Evolutionary conservation across 2,888 invertebrate genomes (phyloP).

Genomic region (Eilema griseolum): DNA sequence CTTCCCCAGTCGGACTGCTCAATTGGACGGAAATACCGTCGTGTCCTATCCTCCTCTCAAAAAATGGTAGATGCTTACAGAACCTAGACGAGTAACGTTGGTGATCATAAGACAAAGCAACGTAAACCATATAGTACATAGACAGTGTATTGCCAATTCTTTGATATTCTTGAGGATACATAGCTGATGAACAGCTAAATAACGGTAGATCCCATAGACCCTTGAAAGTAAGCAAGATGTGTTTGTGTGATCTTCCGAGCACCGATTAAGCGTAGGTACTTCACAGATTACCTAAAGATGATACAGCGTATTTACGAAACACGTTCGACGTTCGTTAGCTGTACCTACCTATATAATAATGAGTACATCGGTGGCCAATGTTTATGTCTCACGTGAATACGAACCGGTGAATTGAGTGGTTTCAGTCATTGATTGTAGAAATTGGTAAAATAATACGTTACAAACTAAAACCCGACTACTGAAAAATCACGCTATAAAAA

Average conservation of each 20-base stretch:
- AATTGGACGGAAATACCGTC: too few relatives aligned
- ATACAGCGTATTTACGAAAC: constrained; percentile 23
- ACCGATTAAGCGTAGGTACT: constrained; percentile 26
- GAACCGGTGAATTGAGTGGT: neutral
- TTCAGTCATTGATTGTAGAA: neutral
- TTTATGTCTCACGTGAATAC: neutral
- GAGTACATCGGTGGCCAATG: constrained; percentile 35
- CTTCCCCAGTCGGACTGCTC: too few relatives aligned
- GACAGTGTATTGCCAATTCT: neutral
- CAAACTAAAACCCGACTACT: too few relatives aligned
- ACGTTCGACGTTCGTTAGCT: constrained; percentile 31
- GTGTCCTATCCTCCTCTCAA: too few relatives aligned
- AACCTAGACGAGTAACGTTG: neutral
- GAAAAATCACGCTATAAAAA: too few relatives aligned
- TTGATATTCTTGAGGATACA: neutral
- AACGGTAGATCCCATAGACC: constrained; percentile 3
- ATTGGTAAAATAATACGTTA: too few relatives aligned
- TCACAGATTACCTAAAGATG: constrained; percentile 27
- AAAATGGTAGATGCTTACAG: too few relatives aligned
- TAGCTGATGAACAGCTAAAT: neutral
- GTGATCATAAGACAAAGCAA: neutral
- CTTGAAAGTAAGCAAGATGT: constrained; percentile 16
- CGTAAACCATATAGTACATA: neutral
- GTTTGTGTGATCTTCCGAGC: constrained; percentile 18
- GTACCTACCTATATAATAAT: constrained; percentile 42